Evolutionary conservation across 2,797 vertebrate genomes (phyloP).

Genomic region (Rallus crepitans): DNA sequence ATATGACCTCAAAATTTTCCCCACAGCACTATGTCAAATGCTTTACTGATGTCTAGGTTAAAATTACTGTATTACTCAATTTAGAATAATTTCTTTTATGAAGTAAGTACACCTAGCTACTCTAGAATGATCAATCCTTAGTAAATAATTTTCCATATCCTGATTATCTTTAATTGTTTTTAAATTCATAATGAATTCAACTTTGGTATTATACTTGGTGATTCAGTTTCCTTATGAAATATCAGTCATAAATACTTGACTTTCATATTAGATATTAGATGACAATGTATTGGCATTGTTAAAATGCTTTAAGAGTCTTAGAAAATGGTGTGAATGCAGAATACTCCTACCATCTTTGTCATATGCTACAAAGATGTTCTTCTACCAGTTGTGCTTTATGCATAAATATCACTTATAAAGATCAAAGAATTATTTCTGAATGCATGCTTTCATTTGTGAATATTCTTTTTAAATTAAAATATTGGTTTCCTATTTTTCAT

Average conservation of each 20-base stretch:
- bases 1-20: neutral
- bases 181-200: neutral
- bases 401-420: neutral
- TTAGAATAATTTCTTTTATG: neutral
- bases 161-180: neutral
- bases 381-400: neutral
- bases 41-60: neutral
- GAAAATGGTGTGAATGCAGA: neutral
- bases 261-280: neutral
- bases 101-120: neutral
- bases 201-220: neutral
- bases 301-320: neutral
- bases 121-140: neutral
- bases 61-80: neutral
- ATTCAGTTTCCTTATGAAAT: neutral
- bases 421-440: neutral
- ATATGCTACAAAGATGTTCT: neutral
- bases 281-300: neutral
- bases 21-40: neutral
- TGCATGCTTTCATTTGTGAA: neutral
- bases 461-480: neutral
- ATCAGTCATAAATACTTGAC: neutral
- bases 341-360: neutral
- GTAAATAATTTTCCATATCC: neutral
- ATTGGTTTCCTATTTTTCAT: constrained; percentile 13